Conservation (phyloP, 2,797 vertebrate species). For the Alosa sapidissima region DNA sequence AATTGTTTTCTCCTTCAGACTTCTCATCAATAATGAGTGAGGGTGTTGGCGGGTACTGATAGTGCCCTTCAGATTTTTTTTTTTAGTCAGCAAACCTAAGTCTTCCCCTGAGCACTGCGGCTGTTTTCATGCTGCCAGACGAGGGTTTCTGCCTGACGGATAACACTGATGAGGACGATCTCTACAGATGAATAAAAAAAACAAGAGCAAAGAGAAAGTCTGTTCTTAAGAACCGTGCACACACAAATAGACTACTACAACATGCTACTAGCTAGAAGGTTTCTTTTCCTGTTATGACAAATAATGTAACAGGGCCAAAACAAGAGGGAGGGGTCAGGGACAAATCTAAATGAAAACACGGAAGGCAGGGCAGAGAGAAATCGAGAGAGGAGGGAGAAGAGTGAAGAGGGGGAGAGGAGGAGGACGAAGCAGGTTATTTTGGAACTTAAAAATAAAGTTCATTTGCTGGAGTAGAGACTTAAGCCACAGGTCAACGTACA, state of each 20-base stretch:
- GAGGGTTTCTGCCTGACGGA: constrained; percentile 70
- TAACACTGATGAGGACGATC: constrained; percentile 75
- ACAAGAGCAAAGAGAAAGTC: constrained; percentile 61
- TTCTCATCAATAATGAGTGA: not conserved
- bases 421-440: constrained; percentile 59
- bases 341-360: constrained; percentile 66
- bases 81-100: constrained; percentile 57
- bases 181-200: constrained; percentile 77
- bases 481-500: constrained; percentile 94
- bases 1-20: constrained; percentile 44
- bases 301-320: constrained; percentile 71
- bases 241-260: constrained; percentile 85
- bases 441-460: constrained; percentile 75
- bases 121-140: constrained; percentile 70
- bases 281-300: constrained; percentile 71
- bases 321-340: constrained; percentile 62
- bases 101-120: constrained; percentile 75
- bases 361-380: constrained; percentile 54
- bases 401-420: constrained; percentile 44
- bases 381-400: constrained; percentile 20
- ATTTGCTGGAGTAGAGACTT: constrained; percentile 80
- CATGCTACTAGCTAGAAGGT: constrained; percentile 88
- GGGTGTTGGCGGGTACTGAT: not conserved
- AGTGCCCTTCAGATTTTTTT: not conserved
- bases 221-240: constrained; percentile 80